A percentile compares a stretch with the other conserved stretches of the same genome.
Evolutionary conservation across 1,140 invertebrate species (phyloP).

Genomic region (Cherax destructor): DNA sequence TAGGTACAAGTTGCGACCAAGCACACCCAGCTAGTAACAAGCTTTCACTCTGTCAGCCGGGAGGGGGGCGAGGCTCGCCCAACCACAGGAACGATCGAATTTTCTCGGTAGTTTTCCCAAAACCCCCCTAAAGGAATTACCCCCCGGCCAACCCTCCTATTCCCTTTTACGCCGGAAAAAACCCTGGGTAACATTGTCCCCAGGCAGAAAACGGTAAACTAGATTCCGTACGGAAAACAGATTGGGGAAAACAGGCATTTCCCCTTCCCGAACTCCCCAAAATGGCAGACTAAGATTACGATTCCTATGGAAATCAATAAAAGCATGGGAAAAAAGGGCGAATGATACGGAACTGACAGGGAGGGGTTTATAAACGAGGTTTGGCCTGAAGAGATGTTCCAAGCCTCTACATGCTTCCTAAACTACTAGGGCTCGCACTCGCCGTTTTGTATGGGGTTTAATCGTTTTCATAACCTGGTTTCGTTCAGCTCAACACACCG

Average conservation of each 20-base stretch:
- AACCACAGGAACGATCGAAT: constrained; percentile 54
- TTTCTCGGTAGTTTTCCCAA: constrained; percentile 13
- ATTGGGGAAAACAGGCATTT: neutral
- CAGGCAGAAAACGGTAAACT: constrained; percentile 16
- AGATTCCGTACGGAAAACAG: constrained; percentile 27
- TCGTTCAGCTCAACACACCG: constrained; percentile 75
- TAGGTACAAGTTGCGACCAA: neutral
- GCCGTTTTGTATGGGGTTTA: constrained; percentile 36
- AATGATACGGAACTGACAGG: neutral
- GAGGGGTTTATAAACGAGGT: constrained; percentile 19
- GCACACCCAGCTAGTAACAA: constrained; percentile 74
- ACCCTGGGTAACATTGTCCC: constrained; percentile 60
- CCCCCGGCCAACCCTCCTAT: constrained; percentile 47
- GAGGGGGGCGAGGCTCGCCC: constrained; percentile 53
- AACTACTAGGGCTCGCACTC: neutral
- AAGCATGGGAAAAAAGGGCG: constrained; percentile 75
- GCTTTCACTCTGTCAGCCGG: neutral
- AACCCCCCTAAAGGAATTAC: constrained; percentile 48
- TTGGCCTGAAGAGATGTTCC: constrained; percentile 56
- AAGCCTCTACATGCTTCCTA: constrained; percentile 55
- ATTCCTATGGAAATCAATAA: constrained; percentile 56
- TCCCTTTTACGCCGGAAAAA: constrained; percentile 47
- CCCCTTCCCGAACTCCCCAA: neutral
- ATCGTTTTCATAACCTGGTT: constrained; percentile 76
- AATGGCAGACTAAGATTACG: constrained; percentile 17